A percentile compares a stretch with the other conserved stretches of the same genome.
phyloP scores from a whole-genome alignment of 2,797 vertebrate genomes.

The Anomalospiza imberbis region DNA sequence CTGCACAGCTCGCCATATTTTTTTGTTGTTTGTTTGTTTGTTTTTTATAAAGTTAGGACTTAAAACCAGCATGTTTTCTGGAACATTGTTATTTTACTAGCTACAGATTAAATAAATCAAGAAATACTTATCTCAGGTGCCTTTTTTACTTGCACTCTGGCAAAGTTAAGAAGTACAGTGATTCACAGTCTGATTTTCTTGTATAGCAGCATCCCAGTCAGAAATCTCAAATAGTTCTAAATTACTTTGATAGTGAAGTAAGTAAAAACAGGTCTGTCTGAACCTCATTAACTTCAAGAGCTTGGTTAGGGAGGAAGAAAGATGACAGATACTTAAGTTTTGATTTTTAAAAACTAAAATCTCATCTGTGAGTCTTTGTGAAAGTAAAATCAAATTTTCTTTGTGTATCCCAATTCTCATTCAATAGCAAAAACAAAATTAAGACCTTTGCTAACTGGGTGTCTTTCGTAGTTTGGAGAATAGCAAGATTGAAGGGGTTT shows the following conservation, averaged over 20 bases:
- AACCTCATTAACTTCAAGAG: not conserved
- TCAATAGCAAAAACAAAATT: not conserved
- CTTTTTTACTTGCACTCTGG: not conserved
- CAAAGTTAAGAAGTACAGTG: not conserved
- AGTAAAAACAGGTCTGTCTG: not conserved
- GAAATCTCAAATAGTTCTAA: not conserved
- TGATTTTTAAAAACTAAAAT: not conserved
- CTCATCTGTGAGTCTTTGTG: not conserved
- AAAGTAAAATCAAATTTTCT: not conserved
- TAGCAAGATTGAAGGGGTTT: not conserved
- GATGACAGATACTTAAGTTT: not conserved
- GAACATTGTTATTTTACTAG: not conserved
- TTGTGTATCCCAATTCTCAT: not conserved
- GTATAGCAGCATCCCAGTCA: not conserved
- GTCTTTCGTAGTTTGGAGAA: not conserved
- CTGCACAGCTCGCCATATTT: slow-evolving; percentile 31
- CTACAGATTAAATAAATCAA: slow-evolving; percentile 2
- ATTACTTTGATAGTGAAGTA: not conserved
- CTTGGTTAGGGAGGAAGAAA: not conserved
- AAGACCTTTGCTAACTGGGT: not conserved
- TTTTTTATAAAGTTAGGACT: not conserved
- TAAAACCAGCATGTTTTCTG: not conserved
- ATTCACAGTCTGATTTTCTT: not conserved
- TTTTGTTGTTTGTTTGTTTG: not conserved
- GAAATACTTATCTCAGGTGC: not conserved